These are phyloP conservation scores for Ascaphus truei DNA, from an alignment of 2,113 vertebrate species.

Conservation along the genomic window DNA sequence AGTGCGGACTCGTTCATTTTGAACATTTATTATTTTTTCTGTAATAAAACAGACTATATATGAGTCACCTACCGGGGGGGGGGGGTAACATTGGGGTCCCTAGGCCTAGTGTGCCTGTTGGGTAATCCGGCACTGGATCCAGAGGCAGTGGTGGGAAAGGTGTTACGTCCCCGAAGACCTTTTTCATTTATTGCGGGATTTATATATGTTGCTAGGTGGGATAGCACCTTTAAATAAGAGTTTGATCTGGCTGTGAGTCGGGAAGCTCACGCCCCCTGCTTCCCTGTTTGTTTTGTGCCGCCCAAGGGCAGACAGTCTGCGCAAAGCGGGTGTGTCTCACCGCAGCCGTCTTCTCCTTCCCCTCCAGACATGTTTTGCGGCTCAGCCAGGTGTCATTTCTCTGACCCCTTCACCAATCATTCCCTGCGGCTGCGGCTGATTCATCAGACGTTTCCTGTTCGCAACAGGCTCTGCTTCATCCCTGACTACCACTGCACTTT, in stretches of 20 bases:
- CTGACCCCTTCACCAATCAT: constrained; percentile 20
- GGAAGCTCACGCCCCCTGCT: neutral
- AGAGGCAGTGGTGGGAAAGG: no score
- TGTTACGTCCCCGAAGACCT: no score
- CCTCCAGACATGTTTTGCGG: constrained; percentile 2
- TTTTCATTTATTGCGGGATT: no score
- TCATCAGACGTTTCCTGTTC: constrained; percentile 9
- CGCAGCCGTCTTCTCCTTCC: neutral
- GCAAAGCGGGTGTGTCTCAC: neutral
- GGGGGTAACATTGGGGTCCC: no score
- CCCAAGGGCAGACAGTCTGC: constrained; percentile 9
- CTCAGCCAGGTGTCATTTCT: constrained; percentile 14
- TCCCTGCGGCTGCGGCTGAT: constrained; percentile 10
- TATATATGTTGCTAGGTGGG: neutral
- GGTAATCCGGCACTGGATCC: no score
- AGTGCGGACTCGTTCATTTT: no score
- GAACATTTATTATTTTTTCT: no score
- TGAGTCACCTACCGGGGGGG: no score
- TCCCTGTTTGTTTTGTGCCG: constrained; percentile 6
- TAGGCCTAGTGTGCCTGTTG: no score
- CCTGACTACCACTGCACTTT: no score
- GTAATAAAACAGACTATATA: no score
- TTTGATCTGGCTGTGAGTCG: neutral
- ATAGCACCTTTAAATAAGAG: no score
- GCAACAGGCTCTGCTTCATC: neutral